A percentile compares a stretch with the other conserved stretches of the same genome.
phyloP scores from a whole-genome alignment of 2,113 vertebrate genomes.

The Pedionomus torquatus region DNA sequence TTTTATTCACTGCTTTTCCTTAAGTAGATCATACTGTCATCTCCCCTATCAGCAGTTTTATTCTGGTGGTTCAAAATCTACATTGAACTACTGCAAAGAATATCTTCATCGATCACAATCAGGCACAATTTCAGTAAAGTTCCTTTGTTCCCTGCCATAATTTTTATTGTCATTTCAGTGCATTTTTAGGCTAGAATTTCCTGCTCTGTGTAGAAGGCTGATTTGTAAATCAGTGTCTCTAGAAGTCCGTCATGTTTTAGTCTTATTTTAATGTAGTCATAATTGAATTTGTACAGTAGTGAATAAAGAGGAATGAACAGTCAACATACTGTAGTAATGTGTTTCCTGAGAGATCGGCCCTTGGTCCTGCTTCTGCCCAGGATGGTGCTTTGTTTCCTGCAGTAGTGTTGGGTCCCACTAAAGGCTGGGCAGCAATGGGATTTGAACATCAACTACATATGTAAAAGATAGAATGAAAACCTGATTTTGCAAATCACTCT shows the following conservation, averaged over 20 bases:
- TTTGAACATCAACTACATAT: not conserved
- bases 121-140: not conserved
- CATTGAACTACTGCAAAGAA: not conserved
- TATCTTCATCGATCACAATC: not conserved
- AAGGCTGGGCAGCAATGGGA: not conserved
- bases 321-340: not conserved
- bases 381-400: not conserved
- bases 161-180: not conserved
- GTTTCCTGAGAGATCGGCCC: not conserved
- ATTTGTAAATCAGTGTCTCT: not conserved
- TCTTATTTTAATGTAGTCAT: not conserved
- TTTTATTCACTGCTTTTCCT: not conserved
- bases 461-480: constrained; percentile 3
- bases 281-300: not conserved
- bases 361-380: not conserved
- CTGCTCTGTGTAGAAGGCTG: not conserved
- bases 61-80: not conserved
- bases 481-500: not conserved
- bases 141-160: not conserved
- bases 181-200: not conserved
- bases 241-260: not conserved
- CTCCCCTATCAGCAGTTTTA: not conserved
- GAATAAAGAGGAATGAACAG: not conserved
- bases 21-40: not conserved
- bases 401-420: not conserved